Conservation (phyloP, 2,113 vertebrate genomes). For the Hoplias malabaricus region DNA sequence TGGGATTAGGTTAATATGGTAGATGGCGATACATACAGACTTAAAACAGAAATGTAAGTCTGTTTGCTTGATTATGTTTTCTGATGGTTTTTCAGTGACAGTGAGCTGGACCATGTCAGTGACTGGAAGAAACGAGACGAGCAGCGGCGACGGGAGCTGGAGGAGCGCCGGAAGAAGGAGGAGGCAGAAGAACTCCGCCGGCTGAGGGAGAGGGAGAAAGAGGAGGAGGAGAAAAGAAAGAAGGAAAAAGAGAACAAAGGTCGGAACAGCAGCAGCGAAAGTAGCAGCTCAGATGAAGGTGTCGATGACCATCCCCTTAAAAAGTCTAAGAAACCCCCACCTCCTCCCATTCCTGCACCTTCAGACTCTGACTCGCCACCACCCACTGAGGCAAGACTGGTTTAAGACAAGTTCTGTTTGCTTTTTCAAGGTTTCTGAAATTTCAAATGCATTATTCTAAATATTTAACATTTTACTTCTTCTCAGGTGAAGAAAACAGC, state of each 20-base stretch:
- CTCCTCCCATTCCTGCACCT: slow-evolving; percentile 74
- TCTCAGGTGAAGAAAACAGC: slow-evolving; percentile 78
- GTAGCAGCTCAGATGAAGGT: slow-evolving; percentile 79
- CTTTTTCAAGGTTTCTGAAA: background rate
- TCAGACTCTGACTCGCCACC: slow-evolving; percentile 83
- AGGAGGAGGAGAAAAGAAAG: slow-evolving; percentile 87
- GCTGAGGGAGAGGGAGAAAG: slow-evolving; percentile 86
- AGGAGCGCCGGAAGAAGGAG: slow-evolving; percentile 88
- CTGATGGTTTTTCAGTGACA: slow-evolving; percentile 72
- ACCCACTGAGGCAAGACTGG: slow-evolving; percentile 61
- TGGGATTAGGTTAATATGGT: too few species aligned
- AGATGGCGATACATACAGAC: background rate
- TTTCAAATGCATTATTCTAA: background rate
- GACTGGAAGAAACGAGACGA: slow-evolving; percentile 95
- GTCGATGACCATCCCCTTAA: slow-evolving; percentile 78
- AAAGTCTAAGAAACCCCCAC: slow-evolving; percentile 82
- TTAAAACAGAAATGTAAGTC: too few species aligned
- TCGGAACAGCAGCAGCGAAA: slow-evolving; percentile 64
- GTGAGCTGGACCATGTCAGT: slow-evolving; percentile 88
- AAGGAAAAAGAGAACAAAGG: slow-evolving; percentile 79
- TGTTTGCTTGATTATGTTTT: background rate
- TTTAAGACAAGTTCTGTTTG: background rate
- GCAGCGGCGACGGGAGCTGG: slow-evolving; percentile 85
- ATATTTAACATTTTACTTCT: background rate
- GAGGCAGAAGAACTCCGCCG: slow-evolving; percentile 91